These are phyloP conservation scores for Oxyruncus cristatus DNA, from an alignment of 2,113 vertebrate species.

Conservation along the genomic window DNA sequence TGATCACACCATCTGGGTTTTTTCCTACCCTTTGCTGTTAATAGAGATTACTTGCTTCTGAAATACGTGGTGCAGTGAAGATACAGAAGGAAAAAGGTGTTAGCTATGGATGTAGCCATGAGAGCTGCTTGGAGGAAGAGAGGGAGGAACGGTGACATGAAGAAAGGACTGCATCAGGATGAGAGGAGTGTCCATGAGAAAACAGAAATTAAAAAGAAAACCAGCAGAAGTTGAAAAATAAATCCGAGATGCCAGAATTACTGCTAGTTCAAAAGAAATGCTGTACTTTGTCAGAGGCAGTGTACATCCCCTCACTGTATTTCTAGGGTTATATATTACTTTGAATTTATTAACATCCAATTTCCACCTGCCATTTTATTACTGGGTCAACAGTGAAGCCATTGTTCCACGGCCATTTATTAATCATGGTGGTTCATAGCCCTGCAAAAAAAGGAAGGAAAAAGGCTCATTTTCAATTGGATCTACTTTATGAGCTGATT, in stretches of 20 bases:
- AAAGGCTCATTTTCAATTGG: not conserved
- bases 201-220: not conserved
- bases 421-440: not conserved
- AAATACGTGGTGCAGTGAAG: not conserved
- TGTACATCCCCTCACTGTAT: not conserved
- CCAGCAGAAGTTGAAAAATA: rapidly evolving
- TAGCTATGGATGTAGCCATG: not conserved
- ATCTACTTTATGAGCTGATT: not conserved
- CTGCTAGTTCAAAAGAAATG: not conserved
- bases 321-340: not conserved
- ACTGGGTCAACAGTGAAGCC: not conserved
- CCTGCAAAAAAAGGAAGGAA: not conserved
- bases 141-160: not conserved
- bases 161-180: too few relatives aligned
- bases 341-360: not conserved
- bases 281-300: not conserved
- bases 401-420: not conserved
- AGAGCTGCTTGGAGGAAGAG: not conserved
- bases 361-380: not conserved
- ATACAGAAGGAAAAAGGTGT: not conserved
- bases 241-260: not conserved
- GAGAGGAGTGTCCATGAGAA: not conserved
- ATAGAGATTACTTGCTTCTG: not conserved
- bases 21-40: not conserved
- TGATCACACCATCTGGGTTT: not conserved